These are phyloP conservation scores for Tineola bisselliella DNA, from an alignment of 2,888 invertebrate genomes.

Conservation along the genomic window DNA sequence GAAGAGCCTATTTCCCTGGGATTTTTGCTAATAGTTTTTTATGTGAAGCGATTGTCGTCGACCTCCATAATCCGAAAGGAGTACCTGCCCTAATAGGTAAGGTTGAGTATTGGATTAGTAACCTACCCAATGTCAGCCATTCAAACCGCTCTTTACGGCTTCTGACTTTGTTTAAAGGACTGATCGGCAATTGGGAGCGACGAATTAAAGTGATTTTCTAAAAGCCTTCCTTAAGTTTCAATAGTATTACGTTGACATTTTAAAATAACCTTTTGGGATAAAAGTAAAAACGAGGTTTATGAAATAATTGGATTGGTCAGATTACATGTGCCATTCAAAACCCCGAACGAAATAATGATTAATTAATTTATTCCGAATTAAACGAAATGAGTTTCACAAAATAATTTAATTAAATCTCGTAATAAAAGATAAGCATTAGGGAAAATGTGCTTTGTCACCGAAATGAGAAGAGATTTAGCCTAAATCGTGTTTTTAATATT, in stretches of 20 bases:
- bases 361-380: background rate
- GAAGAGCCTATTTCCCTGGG: background rate
- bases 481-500: background rate
- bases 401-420: background rate
- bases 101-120: constrained; percentile 6
- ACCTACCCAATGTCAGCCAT: background rate
- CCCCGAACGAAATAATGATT: background rate
- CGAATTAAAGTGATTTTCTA: background rate
- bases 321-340: no score
- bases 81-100: constrained; percentile 1
- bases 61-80: background rate
- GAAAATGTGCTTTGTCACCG: background rate
- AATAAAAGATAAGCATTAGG: background rate
- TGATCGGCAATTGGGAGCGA: background rate
- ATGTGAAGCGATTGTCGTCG: background rate
- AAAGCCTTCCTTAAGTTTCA: background rate
- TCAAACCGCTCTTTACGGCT: background rate
- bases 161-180: background rate
- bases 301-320: no score
- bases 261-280: background rate
- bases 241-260: background rate
- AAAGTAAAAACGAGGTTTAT: no score
- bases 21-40: background rate
- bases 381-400: background rate
- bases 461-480: background rate